A percentile compares a stretch with the other conserved stretches of the same genome.
phyloP scores from a whole-genome alignment of 2,888 invertebrate species.

The Minunthozetes semirufus region DNA sequence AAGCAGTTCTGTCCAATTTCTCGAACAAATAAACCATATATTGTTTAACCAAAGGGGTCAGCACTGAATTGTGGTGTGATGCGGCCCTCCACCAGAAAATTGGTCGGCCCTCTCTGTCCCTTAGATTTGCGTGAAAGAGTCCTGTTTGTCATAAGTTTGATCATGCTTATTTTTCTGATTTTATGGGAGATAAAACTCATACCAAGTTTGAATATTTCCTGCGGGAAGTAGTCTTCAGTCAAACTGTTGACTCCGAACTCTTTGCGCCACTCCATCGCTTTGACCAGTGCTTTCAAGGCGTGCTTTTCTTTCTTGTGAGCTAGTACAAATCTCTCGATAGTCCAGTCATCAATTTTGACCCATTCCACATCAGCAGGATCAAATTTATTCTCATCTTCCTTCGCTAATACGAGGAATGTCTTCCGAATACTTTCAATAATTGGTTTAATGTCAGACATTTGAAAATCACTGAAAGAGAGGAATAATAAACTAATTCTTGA shows the following conservation, averaged over 20 bases:
- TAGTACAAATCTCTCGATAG: constrained; percentile 10
- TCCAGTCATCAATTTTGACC: neutral
- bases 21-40: neutral
- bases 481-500: too few species aligned
- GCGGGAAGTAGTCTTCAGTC: constrained; percentile 15
- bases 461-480: too few species aligned
- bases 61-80: neutral
- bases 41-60: neutral
- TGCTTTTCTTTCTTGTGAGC: neutral
- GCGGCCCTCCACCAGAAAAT: neutral
- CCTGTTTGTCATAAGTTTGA: neutral
- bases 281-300: constrained; percentile 1
- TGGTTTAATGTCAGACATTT: neutral
- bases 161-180: neutral
- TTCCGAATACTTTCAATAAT: neutral
- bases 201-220: neutral
- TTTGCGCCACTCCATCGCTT: constrained; percentile 30
- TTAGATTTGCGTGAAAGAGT: too few species aligned
- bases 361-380: neutral
- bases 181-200: too few species aligned
- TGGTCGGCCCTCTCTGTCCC: neutral
- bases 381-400: neutral
- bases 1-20: neutral
- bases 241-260: constrained; percentile 26
- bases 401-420: neutral